Evolutionary conservation across 2,113 vertebrate species (phyloP), one percentile per base, ranked within the genome.

Genomic region (Phyllostomus hastatus): DNA sequence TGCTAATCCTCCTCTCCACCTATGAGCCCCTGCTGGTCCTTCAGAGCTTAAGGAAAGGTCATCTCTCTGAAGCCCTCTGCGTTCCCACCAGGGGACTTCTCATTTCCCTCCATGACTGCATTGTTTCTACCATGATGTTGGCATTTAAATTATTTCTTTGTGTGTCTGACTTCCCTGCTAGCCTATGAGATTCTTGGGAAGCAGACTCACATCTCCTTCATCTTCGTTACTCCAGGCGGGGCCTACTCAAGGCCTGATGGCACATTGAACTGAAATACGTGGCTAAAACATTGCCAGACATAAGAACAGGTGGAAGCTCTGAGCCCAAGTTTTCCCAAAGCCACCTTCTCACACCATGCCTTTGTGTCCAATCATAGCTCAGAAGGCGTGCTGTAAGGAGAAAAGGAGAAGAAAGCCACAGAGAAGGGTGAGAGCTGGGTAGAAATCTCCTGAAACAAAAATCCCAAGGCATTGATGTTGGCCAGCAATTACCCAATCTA

Each of bases 401-500:
- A 52, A 82, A 64, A 91, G 35, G 57, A 41, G 57, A 26, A 92
- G 59, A 80, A 78, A 94, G 35, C 46, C n/a, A 20, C 0, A 12
- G 7, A 6, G 16, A 11, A 19, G 10, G 48, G 24, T 50, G 35
- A 35, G 33, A 88, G 46, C 38, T 48, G 35, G 7, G 43, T 31
- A 67, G 70, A 84, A 85, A 75, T 31, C 35, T 14, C 38, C 38
- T 69, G 3, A 81, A 87, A 94, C 28, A 87, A 61, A 83, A 85
- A 26, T 70, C 15, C n/a, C 1, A 8, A 52, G 41, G 20, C 38
- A 24, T 1, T 33, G 46, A 43, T 2, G 3, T 54, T 3, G 1
- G 24, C 64, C 66, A 70, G 82, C 79, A 78, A 43, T 97, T 95
- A 52, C 22, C 15, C 46, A 80, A 52, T 83, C 22, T 87, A 69